Percentiles rank a stretch among this genome's conserved stretches.
Conservation (phyloP, 1,140 invertebrate species). For the Hyles vespertilio region DNA sequence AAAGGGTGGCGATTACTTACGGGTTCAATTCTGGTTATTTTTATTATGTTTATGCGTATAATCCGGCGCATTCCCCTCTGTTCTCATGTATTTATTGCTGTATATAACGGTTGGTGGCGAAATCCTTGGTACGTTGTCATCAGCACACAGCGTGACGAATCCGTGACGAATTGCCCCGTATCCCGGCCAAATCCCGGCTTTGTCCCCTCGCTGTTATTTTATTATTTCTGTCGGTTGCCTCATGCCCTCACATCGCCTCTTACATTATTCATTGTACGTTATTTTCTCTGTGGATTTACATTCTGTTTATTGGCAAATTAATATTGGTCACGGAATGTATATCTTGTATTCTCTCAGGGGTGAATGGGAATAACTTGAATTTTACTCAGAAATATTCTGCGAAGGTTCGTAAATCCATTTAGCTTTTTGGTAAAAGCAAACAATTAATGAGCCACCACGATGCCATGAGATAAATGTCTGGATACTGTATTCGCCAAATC, state of each 20-base stretch:
- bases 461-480: no score
- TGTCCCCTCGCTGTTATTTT: constrained; percentile 48
- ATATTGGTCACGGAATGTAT: not conserved
- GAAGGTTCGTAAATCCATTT: no score
- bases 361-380: no score
- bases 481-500: no score
- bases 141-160: constrained; percentile 39
- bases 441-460: no score
- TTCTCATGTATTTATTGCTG: not conserved
- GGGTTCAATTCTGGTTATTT: no score
- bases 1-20: no score
- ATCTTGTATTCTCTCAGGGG: no score
- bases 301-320: constrained; percentile 7
- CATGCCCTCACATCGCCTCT: constrained; percentile 13
- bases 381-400: no score
- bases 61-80: no score
- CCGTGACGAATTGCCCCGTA: constrained; percentile 58
- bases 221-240: constrained; percentile 40
- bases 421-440: no score
- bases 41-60: no score
- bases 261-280: constrained; percentile 62
- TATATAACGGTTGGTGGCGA: constrained; percentile 2
- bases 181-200: constrained; percentile 48
- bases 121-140: constrained; percentile 2
- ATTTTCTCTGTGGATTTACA: constrained; percentile 10